Evolutionary conservation across 2,888 invertebrate genomes (phyloP), one percentile per base, ranked within the genome.

Genomic region (Carterocephalus palaemon): DNA sequence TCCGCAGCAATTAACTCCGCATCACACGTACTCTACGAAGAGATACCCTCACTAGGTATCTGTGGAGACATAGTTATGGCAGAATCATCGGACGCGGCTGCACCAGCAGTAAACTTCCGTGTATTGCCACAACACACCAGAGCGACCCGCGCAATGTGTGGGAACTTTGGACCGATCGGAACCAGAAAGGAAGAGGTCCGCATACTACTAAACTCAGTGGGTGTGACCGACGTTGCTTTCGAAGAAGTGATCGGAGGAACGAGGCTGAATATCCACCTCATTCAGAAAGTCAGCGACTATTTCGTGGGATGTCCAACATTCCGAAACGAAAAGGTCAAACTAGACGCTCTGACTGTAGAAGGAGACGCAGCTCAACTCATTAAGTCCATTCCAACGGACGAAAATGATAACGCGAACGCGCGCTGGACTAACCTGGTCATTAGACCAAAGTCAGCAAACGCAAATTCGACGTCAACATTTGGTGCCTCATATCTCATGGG

Each of bases 281-380:
- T 39, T 2, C 42, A 43, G 34, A 34, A 9, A 23, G 48, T 45
- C 20, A 40, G 45, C 12, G 45, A 49, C 45, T 49, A 49, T 9
- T 41, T 49, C 37, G 4, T 9, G 0, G 49, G 49, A 46, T 37
- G 32, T 19, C 26, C 46, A 33, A 49, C 49, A 26, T 49, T 49
- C 42, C 12, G 49, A 8, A 49, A 42, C 22, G 39, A 49, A 31
- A 46, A 49, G 19, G 41, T 38, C 17, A 42, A 49, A 16, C 33
- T 49, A 9, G 34, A 49, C 39, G 46, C 39, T n/a, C 29, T 49
- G 15, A 48, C 45, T 29, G 29, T 20, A n/a, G 45, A 40, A 40
- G 48, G 48, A 40, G 46, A 46, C n/a, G 20, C 1, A 1, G 38
- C 8, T 1, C 46, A 46, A 38, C 46, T 46, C 23, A 38, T 39